Evolutionary conservation across 2,888 invertebrate species (phyloP).

Genomic region (Helobdella robusta): DNA sequence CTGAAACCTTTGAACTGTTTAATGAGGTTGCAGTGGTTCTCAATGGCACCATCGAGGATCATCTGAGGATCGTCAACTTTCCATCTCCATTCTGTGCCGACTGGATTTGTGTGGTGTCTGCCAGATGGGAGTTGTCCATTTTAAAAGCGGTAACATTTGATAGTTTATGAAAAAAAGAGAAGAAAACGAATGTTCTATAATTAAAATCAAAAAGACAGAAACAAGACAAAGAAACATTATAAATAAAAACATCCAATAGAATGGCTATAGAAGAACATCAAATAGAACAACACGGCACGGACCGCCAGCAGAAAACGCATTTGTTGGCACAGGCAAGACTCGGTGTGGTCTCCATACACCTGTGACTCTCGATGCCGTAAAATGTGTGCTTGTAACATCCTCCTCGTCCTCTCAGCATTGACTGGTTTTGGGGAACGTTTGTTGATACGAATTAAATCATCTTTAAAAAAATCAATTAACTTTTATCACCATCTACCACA

Average conservation of each 20-base stretch:
- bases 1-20: constrained; percentile 49
- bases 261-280: neutral
- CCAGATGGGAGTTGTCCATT: too few relatives aligned
- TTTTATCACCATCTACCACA: neutral
- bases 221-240: neutral
- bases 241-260: neutral
- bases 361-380: constrained; percentile 57
- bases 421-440: constrained; percentile 35
- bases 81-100: constrained; percentile 59
- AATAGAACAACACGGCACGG: constrained; percentile 19
- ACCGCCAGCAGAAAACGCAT: constrained; percentile 59
- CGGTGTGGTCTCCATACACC: constrained; percentile 58
- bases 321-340: constrained; percentile 58
- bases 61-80: constrained; percentile 54
- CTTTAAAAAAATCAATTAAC: neutral
- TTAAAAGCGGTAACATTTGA: neutral
- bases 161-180: neutral
- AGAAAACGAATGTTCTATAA: neutral
- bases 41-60: constrained; percentile 53
- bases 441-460: neutral
- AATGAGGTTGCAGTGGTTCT: constrained; percentile 54
- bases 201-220: neutral
- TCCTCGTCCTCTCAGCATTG: constrained; percentile 54
- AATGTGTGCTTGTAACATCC: constrained; percentile 59
- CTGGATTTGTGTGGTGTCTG: constrained; percentile 52